Evolutionary conservation across 2,888 invertebrate genomes (phyloP).

Genomic region (Caenorhabditis sp.): DNA sequence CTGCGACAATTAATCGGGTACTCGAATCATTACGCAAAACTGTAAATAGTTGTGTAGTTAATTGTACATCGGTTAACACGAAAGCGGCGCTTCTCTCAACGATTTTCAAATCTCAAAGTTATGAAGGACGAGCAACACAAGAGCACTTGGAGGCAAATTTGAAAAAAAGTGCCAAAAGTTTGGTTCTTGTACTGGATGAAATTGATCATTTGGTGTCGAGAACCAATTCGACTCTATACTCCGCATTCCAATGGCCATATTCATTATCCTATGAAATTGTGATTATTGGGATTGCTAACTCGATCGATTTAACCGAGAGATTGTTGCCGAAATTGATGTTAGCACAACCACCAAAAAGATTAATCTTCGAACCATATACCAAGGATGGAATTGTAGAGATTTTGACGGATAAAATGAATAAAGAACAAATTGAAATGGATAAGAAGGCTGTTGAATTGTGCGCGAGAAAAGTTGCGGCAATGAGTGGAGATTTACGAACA

Average conservation of each 20-base stretch:
- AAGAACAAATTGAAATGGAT: constrained; percentile 76
- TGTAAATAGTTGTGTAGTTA: constrained; percentile 37
- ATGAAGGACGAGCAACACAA: constrained; percentile 17
- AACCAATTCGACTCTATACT: constrained; percentile 38
- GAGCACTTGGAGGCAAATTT: constrained; percentile 19
- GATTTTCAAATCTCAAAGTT: constrained; percentile 28
- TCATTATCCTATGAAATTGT: constrained; percentile 37
- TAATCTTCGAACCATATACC: constrained; percentile 91
- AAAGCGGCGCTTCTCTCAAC: constrained; percentile 35
- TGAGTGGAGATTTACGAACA: constrained; percentile 91
- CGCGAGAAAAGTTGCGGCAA: constrained; percentile 90
- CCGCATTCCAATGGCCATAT: constrained; percentile 53
- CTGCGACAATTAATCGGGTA: constrained; percentile 58
- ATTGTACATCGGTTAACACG: constrained; percentile 51
- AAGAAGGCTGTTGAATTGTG: constrained; percentile 87
- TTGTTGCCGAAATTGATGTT: constrained; percentile 86
- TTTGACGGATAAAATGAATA: constrained; percentile 80
- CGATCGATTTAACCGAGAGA: constrained; percentile 90
- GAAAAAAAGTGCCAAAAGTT: constrained; percentile 8
- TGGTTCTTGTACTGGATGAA: constrained; percentile 52
- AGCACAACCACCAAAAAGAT: constrained; percentile 76
- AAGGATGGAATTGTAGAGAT: constrained; percentile 88
- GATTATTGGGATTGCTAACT: constrained; percentile 82
- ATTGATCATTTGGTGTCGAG: constrained; percentile 44
- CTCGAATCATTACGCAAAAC: constrained; percentile 31